Base-by-base conservation (phyloP, 2,888 invertebrate genomes). In the Pharmacophagus antenor region DNA sequence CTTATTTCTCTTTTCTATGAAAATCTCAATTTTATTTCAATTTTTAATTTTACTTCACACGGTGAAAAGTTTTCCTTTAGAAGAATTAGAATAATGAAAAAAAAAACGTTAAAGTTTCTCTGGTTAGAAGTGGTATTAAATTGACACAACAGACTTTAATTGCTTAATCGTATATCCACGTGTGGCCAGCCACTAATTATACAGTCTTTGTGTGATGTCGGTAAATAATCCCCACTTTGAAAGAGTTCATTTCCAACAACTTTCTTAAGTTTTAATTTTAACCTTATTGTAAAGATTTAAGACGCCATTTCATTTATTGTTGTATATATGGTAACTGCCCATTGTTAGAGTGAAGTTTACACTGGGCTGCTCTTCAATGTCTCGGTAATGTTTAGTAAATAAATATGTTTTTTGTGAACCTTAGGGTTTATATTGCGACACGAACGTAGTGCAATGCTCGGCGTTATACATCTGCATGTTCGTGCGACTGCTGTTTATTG, bases 371-470 rank as follows among this genome's bases (percentile, higher is more conserved):
- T 44, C 52, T 37, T 51, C 41, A 31, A 58, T 60, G 59, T 60
- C 63, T 66, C 52, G 55, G 58, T 46, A 63, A 61, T 63, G 52
- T 59, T 62, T 57, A 58, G 47, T 61, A 48, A 58, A 52, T 54
- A 62, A 65, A 66, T 46, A 53, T 52, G 31, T 64, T 66, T 31
- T 58, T 62, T 49, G 31, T 63, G 31, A 27, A 27, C 48, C 27
- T 49, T 54, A 27, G 23, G 42, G 48, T 54, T 50, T 18, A 10
- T 42, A 37, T 23, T 27, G 31, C 52, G 17, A 18, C 47, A 41
- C 31, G 27, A 23, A 25, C 22, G 42, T 5, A 17, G 10, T 31
- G 42, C 41, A 6, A 22, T 2, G n/a, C 23, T 12, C 42, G 27
- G 47, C 25, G 20, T 49, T 48, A 48, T 48, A 12, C 15, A n/a